These are phyloP conservation scores for Spicauda simplicius DNA, from an alignment of 2,888 invertebrate species.

Conservation along the genomic window DNA sequence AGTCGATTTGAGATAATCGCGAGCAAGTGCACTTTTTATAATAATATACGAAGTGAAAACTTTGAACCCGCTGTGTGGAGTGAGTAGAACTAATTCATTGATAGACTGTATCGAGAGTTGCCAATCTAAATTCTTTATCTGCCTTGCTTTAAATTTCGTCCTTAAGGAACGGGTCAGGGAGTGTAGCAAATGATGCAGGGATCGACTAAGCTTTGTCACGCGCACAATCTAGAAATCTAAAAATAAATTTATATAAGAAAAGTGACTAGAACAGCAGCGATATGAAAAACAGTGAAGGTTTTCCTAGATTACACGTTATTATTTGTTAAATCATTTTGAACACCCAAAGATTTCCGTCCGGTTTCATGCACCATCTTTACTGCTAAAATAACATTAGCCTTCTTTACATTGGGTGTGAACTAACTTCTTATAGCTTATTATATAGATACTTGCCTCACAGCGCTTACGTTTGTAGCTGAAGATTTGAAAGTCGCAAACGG, in stretches of 20 bases:
- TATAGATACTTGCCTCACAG: conserved; percentile 6
- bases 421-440: conserved; percentile 17
- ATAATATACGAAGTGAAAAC: conserved; percentile 30
- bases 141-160: conserved; percentile 33
- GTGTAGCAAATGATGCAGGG: conserved; percentile 30
- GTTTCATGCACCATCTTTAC: conserved; percentile 33
- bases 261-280: conserved; percentile 18
- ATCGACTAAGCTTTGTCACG: conserved; percentile 38
- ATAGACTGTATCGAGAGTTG: conserved; percentile 36
- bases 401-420: conserved; percentile 32
- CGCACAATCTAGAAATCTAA: conserved; percentile 39
- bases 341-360: conserved; percentile 37
- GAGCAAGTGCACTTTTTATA: conserved; percentile 35
- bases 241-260: conserved; percentile 21
- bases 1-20: conserved; percentile 17
- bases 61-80: conserved; percentile 37
- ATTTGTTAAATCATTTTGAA: conserved; percentile 17
- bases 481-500: conserved; percentile 3
- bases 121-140: conserved; percentile 32
- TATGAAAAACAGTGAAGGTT: conserved; percentile 8
- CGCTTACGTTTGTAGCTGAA: background rate
- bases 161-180: conserved; percentile 28
- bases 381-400: conserved; percentile 25
- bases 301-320: conserved; percentile 11
- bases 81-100: conserved; percentile 26